Base-by-base conservation (phyloP, 2,888 invertebrate genomes). In the Drosophila longiperda region DNA sequence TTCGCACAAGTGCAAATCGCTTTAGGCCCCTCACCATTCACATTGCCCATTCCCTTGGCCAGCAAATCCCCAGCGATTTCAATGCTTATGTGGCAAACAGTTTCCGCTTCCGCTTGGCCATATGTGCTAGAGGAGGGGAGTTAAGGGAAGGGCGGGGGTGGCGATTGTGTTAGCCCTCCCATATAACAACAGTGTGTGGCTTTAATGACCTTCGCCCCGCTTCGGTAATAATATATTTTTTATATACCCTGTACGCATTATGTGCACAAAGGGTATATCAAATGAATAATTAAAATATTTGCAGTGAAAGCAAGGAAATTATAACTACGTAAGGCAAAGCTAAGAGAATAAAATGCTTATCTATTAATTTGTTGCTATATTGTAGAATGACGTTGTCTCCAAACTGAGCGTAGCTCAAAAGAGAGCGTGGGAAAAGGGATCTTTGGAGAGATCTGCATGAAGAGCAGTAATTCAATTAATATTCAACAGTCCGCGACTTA, bases 1-100 rank as follows among this genome's bases (percentile, higher is more conserved):
- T 83, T 85, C 85, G 85, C 86, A 83, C 88, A 86, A 85, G 85
- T 88, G 88, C 86, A 81, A 85, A 86, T 88, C 85, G 83, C 82
- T 80, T 77, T 60, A 67, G 64, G 48, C 66, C 32, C 49, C 36
- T 38, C 38, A 8, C 38, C 38, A 38, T 34, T 26, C 3, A 12
- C 20, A 34, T 1, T 29, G 29, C 52, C 2, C 3, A 12, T 52
- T 15, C 45, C 42, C 50, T 5, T 23, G 40, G 53, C n/a, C 50
- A 23, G 63, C 59, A 65, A 88, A 53, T 88, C 89, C 89, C 86
- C 74, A 84, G 89, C 69, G 89, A 78, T 62, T 82, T 73, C 76
- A 71, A 69, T 52, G 74, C 65, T 64, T 71, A 83, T 78, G 88
- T 89, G 88, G 83, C 88, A 88, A 88, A 83, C 88, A 88, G 78